Percentiles rank a stretch among this genome's conserved stretches.
Conservation (phyloP, 2,797 vertebrate species). For the Varecia variegata region DNA sequence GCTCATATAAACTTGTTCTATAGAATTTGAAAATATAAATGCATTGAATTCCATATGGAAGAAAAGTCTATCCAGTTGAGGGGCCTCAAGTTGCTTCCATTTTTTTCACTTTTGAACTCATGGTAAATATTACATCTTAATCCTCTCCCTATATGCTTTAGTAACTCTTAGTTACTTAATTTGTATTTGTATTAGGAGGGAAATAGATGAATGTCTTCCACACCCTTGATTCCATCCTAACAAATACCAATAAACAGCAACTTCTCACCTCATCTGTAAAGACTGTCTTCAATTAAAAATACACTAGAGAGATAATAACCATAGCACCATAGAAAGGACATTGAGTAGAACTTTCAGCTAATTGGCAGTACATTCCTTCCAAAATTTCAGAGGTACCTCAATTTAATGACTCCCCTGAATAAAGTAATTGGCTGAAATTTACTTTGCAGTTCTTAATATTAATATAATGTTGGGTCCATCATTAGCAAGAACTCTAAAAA, state of each 20-base stretch:
- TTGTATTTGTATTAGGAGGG: not conserved
- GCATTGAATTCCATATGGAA: not conserved
- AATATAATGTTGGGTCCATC: not conserved
- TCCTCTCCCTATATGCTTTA: not conserved
- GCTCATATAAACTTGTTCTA: not conserved
- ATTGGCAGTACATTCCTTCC: constrained; percentile 51
- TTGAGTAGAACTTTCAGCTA: not conserved
- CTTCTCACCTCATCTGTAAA: constrained; percentile 8
- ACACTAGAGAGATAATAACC: not conserved
- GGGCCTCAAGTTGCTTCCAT: not conserved
- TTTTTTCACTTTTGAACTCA: not conserved
- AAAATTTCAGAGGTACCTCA: constrained; percentile 56
- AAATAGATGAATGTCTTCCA: not conserved
- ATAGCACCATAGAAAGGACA: constrained; percentile 1
- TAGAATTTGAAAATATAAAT: constrained; percentile 1
- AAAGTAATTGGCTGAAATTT: constrained; percentile 57
- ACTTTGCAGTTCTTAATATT: constrained; percentile 63
- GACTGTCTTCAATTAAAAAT: constrained; percentile 59
- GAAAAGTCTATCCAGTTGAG: not conserved
- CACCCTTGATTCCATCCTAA: not conserved
- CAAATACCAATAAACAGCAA: constrained; percentile 17
- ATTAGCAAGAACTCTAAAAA: constrained; percentile 71
- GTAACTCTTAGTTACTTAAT: not conserved
- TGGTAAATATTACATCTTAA: not conserved
- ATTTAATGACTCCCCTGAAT: constrained; percentile 40